A percentile compares a stretch with the other conserved stretches of the same genome.
phyloP scores from a whole-genome alignment of 1,140 invertebrate genomes.

The Lerema accius region DNA sequence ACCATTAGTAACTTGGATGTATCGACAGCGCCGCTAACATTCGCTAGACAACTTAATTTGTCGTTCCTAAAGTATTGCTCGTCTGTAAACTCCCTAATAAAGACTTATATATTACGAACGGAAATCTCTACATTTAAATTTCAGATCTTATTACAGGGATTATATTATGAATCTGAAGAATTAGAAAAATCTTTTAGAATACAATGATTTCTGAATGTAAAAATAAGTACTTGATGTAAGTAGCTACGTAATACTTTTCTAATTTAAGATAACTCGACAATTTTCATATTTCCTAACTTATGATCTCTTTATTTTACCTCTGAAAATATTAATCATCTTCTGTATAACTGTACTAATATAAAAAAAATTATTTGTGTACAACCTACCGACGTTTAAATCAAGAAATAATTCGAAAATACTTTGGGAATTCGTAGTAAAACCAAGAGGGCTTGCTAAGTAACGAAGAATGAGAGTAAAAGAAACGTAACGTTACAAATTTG shows the following conservation, averaged over 20 bases:
- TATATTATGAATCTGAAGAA: background rate
- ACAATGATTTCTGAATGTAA: background rate
- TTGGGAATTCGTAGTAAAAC: background rate
- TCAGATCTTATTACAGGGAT: no score
- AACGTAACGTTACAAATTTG: slow-evolving; percentile 31
- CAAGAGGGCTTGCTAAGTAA: slow-evolving; percentile 6
- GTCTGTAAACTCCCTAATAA: background rate
- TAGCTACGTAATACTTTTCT: no score
- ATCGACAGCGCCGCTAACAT: no score
- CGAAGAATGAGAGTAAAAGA: slow-evolving; percentile 19
- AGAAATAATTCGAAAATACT: slow-evolving; percentile 6
- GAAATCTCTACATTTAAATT: background rate
- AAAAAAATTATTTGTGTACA: no score
- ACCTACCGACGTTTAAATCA: no score
- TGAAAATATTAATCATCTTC: no score
- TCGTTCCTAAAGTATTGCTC: background rate
- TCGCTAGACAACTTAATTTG: background rate
- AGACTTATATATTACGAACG: background rate
- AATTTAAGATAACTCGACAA: no score
- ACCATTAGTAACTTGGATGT: no score
- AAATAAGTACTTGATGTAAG: background rate
- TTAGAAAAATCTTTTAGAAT: no score
- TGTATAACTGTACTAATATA: no score
- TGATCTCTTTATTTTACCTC: no score
- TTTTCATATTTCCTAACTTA: no score